Base-by-base conservation (phyloP, 2,113 vertebrate genomes). In the Phodopus roborovskii region DNA sequence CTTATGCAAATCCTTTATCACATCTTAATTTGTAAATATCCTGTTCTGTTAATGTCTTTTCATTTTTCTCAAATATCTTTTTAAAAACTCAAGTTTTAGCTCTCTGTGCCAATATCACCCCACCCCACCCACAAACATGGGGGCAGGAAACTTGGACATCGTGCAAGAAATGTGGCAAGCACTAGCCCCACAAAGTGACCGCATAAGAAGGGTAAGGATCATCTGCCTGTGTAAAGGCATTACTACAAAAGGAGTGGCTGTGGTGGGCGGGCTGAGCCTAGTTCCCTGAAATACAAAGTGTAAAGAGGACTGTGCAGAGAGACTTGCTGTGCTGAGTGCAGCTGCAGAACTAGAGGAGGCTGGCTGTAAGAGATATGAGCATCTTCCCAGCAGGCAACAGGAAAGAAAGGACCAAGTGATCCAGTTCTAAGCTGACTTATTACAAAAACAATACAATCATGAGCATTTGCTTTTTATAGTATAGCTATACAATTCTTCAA, bases 1-100 rank as follows among this genome's bases (percentile, higher is more conserved):
- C 56, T 64, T 8, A 48, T 20, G 50, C 16, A 7, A 90, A 86
- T 64, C 24, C 7, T 92, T 81, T 89, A 79, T 87, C 20, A 91
- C 13, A 24, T 33, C 78, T 66, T 58, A 19, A 91, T 78, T 71
- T 77, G 6, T 10, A 91, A 91, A 85, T 91, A 85, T 42, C 7
- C 36, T 22, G 45, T 60, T 90, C 39, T 90, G 30, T 90, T 71
- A 16, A 30, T 95, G 19, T 33, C 53, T 90, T 94, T 91, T 95
- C 68, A 90, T n/a, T 92, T 94, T 89, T 94, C 26, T 60, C 75
- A 79, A 56, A 36, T 70, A 2, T 64, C 10, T 82, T 93, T 66
- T 58, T 60, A 91, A 58, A 26, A 92, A 85, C 9, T 82, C 30
- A 84, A 58, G 53, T 53, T 78, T 19, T 48, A 77, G 42, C 74